phyloP scores from a whole-genome alignment of 2,113 vertebrate genomes.

The Sylvilagus bachmani region DNA sequence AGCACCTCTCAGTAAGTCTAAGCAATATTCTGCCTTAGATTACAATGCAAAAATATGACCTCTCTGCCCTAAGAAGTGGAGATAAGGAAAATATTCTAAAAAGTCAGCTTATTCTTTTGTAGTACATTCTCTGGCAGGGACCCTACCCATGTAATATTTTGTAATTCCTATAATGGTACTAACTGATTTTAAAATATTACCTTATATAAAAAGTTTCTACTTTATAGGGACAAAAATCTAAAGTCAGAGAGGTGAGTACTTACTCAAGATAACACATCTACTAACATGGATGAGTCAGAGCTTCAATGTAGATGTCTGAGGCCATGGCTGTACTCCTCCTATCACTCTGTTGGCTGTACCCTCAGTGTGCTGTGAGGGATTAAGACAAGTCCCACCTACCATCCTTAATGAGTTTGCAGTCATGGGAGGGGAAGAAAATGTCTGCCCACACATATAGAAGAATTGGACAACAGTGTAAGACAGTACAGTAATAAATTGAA shows the following conservation, averaged over 20 bases:
- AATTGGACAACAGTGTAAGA: background rate
- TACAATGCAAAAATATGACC: background rate
- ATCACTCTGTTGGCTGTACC: background rate
- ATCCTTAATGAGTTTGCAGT: background rate
- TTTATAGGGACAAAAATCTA: background rate
- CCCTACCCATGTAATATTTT: background rate
- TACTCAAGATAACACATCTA: background rate
- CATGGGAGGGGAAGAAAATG: background rate
- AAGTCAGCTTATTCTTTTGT: background rate
- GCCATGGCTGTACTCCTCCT: background rate
- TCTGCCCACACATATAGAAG: background rate
- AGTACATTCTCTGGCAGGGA: background rate
- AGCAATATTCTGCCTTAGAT: background rate
- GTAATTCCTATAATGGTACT: background rate
- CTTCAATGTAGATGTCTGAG: background rate
- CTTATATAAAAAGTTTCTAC: background rate
- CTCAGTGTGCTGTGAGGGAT: background rate
- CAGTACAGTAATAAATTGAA: background rate
- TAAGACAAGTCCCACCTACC: background rate
- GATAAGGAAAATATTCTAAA: background rate
- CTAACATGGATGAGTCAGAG: background rate
- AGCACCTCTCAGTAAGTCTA: background rate
- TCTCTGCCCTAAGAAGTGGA: background rate
- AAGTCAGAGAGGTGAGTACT: background rate
- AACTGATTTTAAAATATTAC: conserved; percentile 3